Percentiles rank a stretch among this genome's conserved stretches.
Evolutionary conservation across 2,113 vertebrate genomes (phyloP).

Genomic region (Hymenochirus boettgeri): DNA sequence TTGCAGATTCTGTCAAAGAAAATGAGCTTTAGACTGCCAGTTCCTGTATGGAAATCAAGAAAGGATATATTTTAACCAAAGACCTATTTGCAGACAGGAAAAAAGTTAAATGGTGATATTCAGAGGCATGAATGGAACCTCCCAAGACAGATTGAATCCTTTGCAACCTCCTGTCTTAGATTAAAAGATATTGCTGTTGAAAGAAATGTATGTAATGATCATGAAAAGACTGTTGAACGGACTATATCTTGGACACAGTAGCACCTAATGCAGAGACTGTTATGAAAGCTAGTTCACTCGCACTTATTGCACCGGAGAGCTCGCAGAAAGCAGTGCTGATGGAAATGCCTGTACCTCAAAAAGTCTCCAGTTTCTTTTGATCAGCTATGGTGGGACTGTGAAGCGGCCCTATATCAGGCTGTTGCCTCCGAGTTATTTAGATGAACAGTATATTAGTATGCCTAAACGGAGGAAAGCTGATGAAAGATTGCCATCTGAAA

Average conservation of each 20-base stretch:
- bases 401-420: conserved; percentile 76
- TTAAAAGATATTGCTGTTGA: conserved; percentile 50
- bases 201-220: conserved; percentile 63
- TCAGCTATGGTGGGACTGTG: conserved; percentile 66
- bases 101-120: conserved; percentile 56
- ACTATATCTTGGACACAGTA: conserved; percentile 55
- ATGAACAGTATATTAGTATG: conserved; percentile 92
- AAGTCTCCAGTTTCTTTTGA: conserved; percentile 64
- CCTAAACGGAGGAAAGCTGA: conserved; percentile 85
- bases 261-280: conserved; percentile 24
- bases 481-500: conserved; percentile 55
- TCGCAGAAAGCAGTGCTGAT: conserved; percentile 53
- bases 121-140: conserved; percentile 62
- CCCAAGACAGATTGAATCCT: neutral
- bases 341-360: conserved; percentile 66
- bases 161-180: conserved; percentile 55
- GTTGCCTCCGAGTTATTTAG: conserved; percentile 86
- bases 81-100: conserved; percentile 65
- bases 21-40: conserved; percentile 58
- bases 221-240: conserved; percentile 49
- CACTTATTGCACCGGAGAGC: conserved; percentile 55
- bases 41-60: conserved; percentile 67
- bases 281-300: conserved; percentile 57
- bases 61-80: conserved; percentile 72
- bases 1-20: conserved; percentile 48